Evolutionary conservation across 23 tunicate genomes (phyloP), one percentile per base, ranked within the genome.

Genomic region (Clavelina lepadiformis): DNA sequence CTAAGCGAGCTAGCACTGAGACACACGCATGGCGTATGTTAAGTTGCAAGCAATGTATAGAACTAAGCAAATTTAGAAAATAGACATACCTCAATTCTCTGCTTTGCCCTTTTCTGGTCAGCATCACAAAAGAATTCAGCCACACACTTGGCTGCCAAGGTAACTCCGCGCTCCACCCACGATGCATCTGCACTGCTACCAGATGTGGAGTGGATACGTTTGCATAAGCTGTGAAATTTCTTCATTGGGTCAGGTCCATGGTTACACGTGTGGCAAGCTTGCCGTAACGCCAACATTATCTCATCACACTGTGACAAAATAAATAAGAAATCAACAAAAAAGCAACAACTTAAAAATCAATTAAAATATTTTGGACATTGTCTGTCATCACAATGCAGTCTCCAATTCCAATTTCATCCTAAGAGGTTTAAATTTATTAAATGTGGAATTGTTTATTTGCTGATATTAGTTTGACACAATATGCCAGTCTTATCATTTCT

Each of bases 241-340:
- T 65, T 51, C 47, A 85, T 35, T 31, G 94, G 94, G 21, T 83
- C 82, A 0, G 94, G 77, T 7, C 76, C 84, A 47, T 71, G 54
- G 5, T 57, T 56, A 28, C 83, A 71, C 56, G 68, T 77, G 1
- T 33, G 46, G 35, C 76, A 77, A 15, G 94, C 77, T 65, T 85
- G 94, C 47, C 61, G 63, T 24, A 85, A 71, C 44, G 86, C 94
- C 62, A 59, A 78, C 79, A 85, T 77, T 18, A 85, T 85, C 36
- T 85, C 94, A 7, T 85, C 94, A 33, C 84, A 71, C 83, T 77
- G 44, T 23, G 25, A 53, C 2, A 22, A 58, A 64, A 63, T 28
- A 15, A 54, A 54, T 15, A 20, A 44, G 15, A 44, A 11, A 11
- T 44, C 15, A 11, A 11, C 15, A 11, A n/a, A n/a, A n/a, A n/a